Evolutionary conservation across 2,797 vertebrate species (phyloP).

Genomic region (Phoxinus dragarum): DNA sequence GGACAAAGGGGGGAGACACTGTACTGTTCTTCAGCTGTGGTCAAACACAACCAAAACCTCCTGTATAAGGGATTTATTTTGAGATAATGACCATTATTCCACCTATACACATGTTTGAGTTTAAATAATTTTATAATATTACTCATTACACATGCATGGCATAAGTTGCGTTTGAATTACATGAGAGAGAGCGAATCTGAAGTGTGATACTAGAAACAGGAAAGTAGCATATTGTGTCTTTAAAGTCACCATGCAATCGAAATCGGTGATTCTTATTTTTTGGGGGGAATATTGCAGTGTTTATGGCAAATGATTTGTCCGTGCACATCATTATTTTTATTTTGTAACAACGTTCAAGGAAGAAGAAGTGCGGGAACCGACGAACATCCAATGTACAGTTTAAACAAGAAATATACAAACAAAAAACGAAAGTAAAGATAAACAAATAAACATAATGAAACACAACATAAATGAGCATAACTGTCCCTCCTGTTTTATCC

Average conservation of each 20-base stretch:
- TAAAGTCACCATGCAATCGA: not conserved
- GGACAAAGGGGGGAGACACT: conserved; percentile 65
- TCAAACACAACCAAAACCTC: not conserved
- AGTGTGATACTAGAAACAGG: not conserved
- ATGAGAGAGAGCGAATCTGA: not conserved
- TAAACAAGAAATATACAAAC: no score
- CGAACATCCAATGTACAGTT: no score
- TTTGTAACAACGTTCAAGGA: no score
- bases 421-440: no score
- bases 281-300: not conserved
- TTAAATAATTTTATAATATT: not conserved
- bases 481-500: no score
- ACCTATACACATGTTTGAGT: not conserved
- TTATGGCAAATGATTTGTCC: not conserved
- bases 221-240: not conserved
- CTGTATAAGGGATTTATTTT: not conserved
- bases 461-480: no score
- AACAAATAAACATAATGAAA: no score
- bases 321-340: not conserved
- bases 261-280: not conserved
- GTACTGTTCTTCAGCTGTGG: conserved; percentile 43
- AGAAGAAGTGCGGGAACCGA: no score
- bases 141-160: not conserved
- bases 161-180: not conserved
- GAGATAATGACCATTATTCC: not conserved